These are phyloP conservation scores for Collichthys lucidus DNA, from an alignment of 2,113 vertebrate genomes.

Conservation along the genomic window DNA sequence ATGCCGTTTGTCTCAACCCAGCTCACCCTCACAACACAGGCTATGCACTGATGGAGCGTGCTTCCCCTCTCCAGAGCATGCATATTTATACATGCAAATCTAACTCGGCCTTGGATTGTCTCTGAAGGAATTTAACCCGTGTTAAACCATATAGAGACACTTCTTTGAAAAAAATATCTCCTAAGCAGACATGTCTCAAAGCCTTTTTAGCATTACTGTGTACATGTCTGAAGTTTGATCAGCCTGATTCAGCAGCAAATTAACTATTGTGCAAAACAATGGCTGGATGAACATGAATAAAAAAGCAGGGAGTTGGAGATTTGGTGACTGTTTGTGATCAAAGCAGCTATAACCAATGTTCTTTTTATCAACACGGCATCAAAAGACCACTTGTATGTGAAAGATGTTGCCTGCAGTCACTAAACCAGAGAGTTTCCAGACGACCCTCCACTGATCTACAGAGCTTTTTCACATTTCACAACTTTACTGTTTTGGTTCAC, in stretches of 20 bases:
- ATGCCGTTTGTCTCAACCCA: conserved; percentile 39
- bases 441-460: neutral
- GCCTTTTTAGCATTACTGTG: neutral
- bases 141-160: neutral
- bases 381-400: too few relatives aligned
- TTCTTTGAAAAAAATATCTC: neutral
- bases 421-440: too few relatives aligned
- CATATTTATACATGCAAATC: conserved; percentile 78
- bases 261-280: neutral
- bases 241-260: neutral
- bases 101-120: conserved; percentile 8
- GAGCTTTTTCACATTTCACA: neutral
- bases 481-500: neutral
- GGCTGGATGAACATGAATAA: neutral
- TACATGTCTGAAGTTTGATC: neutral
- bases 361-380: too few relatives aligned
- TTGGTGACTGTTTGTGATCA: too few relatives aligned
- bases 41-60: neutral
- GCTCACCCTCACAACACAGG: neutral
- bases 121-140: neutral
- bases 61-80: conserved; percentile 41
- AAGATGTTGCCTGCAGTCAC: too few relatives aligned
- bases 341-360: too few relatives aligned
- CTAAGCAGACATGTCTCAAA: neutral
- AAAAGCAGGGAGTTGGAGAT: too few relatives aligned